phyloP scores from a whole-genome alignment of 2,888 invertebrate species.

The Ophion slaviceki region DNA sequence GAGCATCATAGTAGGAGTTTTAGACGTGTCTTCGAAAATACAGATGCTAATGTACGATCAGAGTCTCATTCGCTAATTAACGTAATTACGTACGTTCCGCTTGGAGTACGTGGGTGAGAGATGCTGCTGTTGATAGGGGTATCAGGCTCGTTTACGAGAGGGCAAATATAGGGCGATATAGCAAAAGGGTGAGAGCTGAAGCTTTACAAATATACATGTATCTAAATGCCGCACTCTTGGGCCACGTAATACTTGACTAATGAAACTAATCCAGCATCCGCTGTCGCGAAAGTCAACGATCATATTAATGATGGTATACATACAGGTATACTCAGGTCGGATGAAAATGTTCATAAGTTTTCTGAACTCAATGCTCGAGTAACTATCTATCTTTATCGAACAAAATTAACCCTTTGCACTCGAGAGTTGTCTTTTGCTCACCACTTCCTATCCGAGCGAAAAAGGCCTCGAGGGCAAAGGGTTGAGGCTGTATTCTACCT shows the following conservation, averaged over 20 bases:
- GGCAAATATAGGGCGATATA: slow-evolving; percentile 42
- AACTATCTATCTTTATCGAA: too few species aligned
- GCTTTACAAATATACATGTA: neutral
- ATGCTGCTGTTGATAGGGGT: slow-evolving; percentile 14
- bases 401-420: too few species aligned
- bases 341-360: too few species aligned
- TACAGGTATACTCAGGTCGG: neutral
- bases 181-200: slow-evolving; percentile 40
- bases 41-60: slow-evolving; percentile 24
- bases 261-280: slow-evolving; percentile 52
- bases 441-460: too few species aligned
- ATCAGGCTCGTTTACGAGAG: slow-evolving; percentile 26
- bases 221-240: slow-evolving; percentile 36
- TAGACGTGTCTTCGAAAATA: slow-evolving; percentile 31
- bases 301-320: neutral
- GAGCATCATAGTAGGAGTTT: neutral
- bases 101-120: slow-evolving; percentile 41
- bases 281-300: slow-evolving; percentile 32
- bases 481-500: too few species aligned
- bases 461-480: too few species aligned
- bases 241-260: slow-evolving; percentile 59
- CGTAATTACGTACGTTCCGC: slow-evolving; percentile 60
- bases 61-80: slow-evolving; percentile 52
- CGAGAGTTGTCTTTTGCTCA: too few species aligned
- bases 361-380: too few species aligned